Evolutionary conservation across 2,113 vertebrate genomes (phyloP), one percentile per base, ranked within the genome.

Genomic region (Ailurus styani): DNA sequence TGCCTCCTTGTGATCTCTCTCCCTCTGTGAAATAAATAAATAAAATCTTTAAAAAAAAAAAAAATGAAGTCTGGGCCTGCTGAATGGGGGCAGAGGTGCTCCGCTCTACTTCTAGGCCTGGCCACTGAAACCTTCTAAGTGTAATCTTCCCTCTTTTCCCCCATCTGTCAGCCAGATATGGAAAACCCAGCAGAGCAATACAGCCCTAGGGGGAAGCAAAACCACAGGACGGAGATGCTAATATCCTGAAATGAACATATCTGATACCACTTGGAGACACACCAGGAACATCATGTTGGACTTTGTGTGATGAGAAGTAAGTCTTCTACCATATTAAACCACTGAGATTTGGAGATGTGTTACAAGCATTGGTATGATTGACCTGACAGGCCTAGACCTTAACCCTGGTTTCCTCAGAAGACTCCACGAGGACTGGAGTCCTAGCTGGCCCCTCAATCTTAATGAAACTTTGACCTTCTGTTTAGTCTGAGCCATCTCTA

Each of bases 131-230:
- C 37, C 84, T 94, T 89, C 93, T 89, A 47, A 57, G 90, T 10
- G 20, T 14, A 86, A 47, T 47, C 66, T 31, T 70, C 34, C 52
- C 54, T 62, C 72, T 79, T 18, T 70, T n/a, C 31, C n/a, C 47
- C 66, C 97, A 92, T 95, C 93, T 96, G 94, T 83, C 79, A n/a
- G 17, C 90, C 97, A 98, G 93, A 98, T 27, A 91, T 64, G 8
- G 79, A 95, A 82, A 95, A 78, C 31, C 73, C 73, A 20, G n/a
- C 17, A 15, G 81, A 94, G n/a, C 64, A 64, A 78, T n/a, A 83
- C 40, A 87, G 83, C 84, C 93, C 34, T 6, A 15, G 78, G 91
- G 86, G 68, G 52, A 95, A 78, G 75, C 83, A 77, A 88, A 96
- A 62, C 72, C 91, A 57, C 85, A 87, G 55, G 73, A 45, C 7